A percentile compares a stretch with the other conserved stretches of the same genome.
phyloP scores from a whole-genome alignment of 2,113 vertebrate species.

The Rhinolophus ferrumequinum region DNA sequence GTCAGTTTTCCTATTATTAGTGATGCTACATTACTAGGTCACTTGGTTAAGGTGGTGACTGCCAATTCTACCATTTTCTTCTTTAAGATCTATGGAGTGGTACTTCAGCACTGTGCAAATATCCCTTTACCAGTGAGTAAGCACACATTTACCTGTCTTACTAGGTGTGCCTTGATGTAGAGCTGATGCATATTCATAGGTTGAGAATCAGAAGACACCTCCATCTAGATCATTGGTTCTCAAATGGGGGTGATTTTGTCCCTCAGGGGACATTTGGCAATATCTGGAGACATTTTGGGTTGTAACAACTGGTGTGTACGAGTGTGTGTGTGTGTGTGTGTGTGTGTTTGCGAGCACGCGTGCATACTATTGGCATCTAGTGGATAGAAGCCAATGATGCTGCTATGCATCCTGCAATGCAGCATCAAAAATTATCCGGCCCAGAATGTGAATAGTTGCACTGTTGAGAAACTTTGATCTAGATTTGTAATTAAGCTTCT shows the following conservation, averaged over 20 bases:
- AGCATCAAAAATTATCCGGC: not conserved
- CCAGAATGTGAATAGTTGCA: not conserved
- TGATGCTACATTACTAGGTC: not conserved
- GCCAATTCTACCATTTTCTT: not conserved
- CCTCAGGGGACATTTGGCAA: not conserved
- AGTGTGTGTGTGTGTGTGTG: too few species aligned
- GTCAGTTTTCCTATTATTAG: not conserved
- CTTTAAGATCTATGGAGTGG: not conserved
- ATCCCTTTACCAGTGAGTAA: not conserved
- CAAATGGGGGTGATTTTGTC: not conserved
- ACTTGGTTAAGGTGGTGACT: not conserved
- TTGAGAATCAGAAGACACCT: not conserved
- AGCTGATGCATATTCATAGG: slow-evolving; percentile 27
- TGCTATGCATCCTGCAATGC: not conserved
- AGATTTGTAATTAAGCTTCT: not conserved
- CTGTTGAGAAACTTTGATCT: not conserved
- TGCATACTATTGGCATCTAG: not conserved
- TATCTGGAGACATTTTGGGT: slow-evolving; percentile 32
- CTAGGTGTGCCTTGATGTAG: not conserved
- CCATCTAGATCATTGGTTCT: not conserved
- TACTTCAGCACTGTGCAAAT: not conserved
- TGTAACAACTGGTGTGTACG: not conserved
- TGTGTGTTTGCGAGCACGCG: too few species aligned
- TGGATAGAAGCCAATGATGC: not conserved
- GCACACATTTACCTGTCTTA: not conserved